These are phyloP conservation scores for Nemoura dubitans DNA, from an alignment of 2,888 invertebrate species.

Conservation along the genomic window DNA sequence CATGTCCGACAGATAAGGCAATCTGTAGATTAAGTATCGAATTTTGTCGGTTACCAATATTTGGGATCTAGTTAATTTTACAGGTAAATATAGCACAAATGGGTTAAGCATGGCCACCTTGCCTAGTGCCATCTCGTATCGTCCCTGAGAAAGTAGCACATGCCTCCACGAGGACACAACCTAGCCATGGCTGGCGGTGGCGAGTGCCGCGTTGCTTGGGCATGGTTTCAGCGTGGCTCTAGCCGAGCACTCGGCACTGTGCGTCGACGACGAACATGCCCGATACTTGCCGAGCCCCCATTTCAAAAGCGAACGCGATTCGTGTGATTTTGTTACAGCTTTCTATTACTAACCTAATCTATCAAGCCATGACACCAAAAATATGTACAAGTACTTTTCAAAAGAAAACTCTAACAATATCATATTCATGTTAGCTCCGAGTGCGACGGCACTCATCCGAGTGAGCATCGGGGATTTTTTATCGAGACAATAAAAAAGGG, in stretches of 20 bases:
- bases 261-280: conserved; percentile 20
- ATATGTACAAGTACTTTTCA: conserved; percentile 35
- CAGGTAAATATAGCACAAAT: neutral
- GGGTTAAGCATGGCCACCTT: neutral
- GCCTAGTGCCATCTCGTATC: conserved; percentile 36
- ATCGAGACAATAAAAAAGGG: neutral
- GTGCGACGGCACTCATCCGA: neutral
- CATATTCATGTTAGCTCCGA: neutral
- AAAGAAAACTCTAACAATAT: conserved; percentile 29
- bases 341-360: conserved; percentile 40
- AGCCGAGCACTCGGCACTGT: neutral
- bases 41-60: neutral
- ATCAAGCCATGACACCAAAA: conserved; percentile 40
- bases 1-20: neutral
- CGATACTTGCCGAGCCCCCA: conserved; percentile 33
- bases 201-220: no score
- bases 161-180: conserved; percentile 8
- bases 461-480: neutral
- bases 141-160: conserved; percentile 39
- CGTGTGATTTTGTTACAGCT: conserved; percentile 36
- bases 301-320: conserved; percentile 40
- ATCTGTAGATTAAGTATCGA: neutral
- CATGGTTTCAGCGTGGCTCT: neutral
- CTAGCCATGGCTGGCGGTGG: neutral
- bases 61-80: neutral